Evolutionary conservation across 92 coral and sea anemone genomes (phyloP).

Genomic region (Bergia sp.): DNA sequence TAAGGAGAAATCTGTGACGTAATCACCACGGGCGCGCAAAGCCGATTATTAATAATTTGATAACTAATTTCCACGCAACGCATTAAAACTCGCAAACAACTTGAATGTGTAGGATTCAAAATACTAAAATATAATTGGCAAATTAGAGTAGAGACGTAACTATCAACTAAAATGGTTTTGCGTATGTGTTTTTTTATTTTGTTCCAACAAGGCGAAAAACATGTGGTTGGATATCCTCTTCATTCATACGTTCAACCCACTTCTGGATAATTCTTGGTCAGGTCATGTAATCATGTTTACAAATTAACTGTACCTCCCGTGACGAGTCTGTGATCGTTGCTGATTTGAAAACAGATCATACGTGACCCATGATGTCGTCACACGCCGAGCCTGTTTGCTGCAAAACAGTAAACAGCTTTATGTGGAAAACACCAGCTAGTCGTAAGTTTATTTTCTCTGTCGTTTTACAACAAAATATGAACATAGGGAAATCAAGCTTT

Average conservation of each 20-base stretch:
- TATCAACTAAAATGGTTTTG: neutral
- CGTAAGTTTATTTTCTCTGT: neutral
- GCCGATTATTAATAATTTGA: neutral
- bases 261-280: neutral
- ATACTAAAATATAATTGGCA: neutral
- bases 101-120: neutral
- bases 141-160: neutral
- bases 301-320: neutral
- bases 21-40: neutral
- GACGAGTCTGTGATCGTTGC: neutral
- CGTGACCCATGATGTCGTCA: neutral
- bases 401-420: neutral
- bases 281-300: neutral
- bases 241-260: no score
- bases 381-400: neutral
- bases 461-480: no score
- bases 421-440: neutral
- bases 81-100: neutral
- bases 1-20: neutral
- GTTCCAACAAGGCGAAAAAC: neutral
- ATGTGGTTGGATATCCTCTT: no score
- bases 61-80: neutral
- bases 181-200: no score
- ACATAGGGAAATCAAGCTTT: neutral
- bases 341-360: neutral